Evolutionary conservation across 2,797 vertebrate genomes (phyloP).

Genomic region (Melanotaenia pygmaea): DNA sequence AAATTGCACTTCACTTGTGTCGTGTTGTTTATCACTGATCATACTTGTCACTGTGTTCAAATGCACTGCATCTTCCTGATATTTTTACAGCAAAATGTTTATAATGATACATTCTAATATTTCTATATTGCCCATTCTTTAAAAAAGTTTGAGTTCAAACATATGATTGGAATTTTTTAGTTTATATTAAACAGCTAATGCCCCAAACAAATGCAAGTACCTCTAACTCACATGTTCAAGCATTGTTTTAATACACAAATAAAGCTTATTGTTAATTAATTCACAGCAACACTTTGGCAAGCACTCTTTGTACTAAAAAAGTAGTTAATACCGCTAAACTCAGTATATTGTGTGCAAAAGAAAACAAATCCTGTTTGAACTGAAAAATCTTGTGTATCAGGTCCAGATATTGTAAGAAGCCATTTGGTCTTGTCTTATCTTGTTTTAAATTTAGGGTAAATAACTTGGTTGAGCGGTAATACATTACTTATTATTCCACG

Average conservation of each 20-base stretch:
- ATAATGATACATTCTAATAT: conserved; percentile 8
- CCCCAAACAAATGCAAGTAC: neutral
- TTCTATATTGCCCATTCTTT: conserved; percentile 23
- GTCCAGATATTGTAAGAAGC: neutral
- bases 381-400: neutral
- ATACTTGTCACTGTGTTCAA: conserved; percentile 5
- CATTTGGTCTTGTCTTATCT: neutral
- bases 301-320: too few species aligned
- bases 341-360: neutral
- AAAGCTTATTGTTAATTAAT: neutral
- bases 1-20: neutral
- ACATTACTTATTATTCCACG: neutral
- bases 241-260: neutral
- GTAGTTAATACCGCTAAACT: too few species aligned
- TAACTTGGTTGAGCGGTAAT: neutral
- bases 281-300: neutral
- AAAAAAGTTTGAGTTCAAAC: conserved; percentile 22
- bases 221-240: neutral
- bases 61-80: conserved; percentile 4
- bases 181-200: neutral
- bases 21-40: conserved; percentile 8
- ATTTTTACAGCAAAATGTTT: neutral
- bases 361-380: neutral
- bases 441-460: neutral
- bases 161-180: conserved; percentile 19